phyloP scores from a whole-genome alignment of 1,140 invertebrate genomes.

The Microplitis mediator region DNA sequence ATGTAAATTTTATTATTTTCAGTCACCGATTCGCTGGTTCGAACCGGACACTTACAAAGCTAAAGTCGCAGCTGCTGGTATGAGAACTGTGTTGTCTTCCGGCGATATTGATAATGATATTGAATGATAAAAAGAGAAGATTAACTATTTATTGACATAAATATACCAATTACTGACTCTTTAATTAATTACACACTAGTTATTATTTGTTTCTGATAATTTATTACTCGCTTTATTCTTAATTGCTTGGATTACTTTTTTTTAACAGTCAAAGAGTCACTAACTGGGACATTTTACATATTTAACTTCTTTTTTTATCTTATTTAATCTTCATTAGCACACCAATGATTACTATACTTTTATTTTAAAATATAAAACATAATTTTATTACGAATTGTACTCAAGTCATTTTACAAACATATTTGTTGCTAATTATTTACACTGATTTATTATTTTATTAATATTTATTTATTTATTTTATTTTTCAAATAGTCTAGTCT shows the following conservation, averaged over 20 bases:
- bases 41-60: constrained; percentile 61
- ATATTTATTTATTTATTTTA: background rate
- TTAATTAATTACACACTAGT: background rate
- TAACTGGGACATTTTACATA: too few relatives aligned
- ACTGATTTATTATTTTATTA: too few relatives aligned
- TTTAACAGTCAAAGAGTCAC: too few relatives aligned
- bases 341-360: too few relatives aligned
- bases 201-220: background rate
- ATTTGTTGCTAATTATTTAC: background rate
- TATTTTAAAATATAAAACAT: too few relatives aligned
- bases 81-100: constrained; percentile 52
- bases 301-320: too few relatives aligned
- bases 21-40: constrained; percentile 63
- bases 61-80: constrained; percentile 56
- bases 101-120: constrained; percentile 51
- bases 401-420: background rate
- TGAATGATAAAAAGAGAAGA: constrained; percentile 42
- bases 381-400: too few relatives aligned
- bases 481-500: constrained; percentile 5
- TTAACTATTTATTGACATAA: background rate
- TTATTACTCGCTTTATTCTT: too few relatives aligned
- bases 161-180: background rate
- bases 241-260: too few relatives aligned
- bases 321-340: too few relatives aligned
- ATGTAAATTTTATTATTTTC: constrained; percentile 28